A percentile compares a stretch with the other conserved stretches of the same genome.
phyloP scores from a whole-genome alignment of 1,140 invertebrate species.

The Drosophila leontia region DNA sequence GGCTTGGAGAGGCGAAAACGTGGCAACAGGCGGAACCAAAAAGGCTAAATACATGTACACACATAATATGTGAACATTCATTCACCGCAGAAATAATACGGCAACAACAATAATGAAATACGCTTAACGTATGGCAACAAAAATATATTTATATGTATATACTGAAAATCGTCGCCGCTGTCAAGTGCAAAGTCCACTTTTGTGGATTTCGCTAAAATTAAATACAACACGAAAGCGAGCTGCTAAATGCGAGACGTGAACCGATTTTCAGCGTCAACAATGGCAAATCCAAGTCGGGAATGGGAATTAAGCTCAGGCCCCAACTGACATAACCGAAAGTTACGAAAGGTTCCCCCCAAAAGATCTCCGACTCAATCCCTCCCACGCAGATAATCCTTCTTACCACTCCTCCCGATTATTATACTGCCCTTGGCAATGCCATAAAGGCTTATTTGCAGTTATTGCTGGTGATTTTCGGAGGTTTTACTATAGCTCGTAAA shows the following conservation, averaged over 20 bases:
- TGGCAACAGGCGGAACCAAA: slow-evolving; percentile 65
- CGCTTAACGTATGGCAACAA: slow-evolving; percentile 1
- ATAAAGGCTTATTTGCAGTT: slow-evolving; percentile 31
- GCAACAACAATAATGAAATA: slow-evolving; percentile 11
- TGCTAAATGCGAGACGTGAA: slow-evolving; percentile 69
- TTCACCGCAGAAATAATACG: slow-evolving; percentile 62
- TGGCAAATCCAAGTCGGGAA: slow-evolving; percentile 29
- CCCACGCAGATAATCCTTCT: slow-evolving; percentile 22
- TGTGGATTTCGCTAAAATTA: slow-evolving; percentile 80
- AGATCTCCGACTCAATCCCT: slow-evolving; percentile 1
- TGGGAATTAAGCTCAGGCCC: neutral
- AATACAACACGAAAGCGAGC: slow-evolving; percentile 70
- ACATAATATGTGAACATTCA: slow-evolving; percentile 49
- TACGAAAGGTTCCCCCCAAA: slow-evolving; percentile 2
- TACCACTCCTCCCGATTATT: slow-evolving; percentile 7
- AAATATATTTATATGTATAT: neutral
- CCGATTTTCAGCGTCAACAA: slow-evolving; percentile 45
- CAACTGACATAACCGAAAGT: slow-evolving; percentile 33
- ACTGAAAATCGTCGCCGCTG: slow-evolving; percentile 42
- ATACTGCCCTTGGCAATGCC: slow-evolving; percentile 45
- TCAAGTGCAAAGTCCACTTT: slow-evolving; percentile 73
- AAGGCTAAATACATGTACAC: slow-evolving; percentile 9
- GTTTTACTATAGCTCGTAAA: slow-evolving; percentile 38
- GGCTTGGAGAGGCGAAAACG: slow-evolving; percentile 66
- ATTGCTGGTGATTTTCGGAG: slow-evolving; percentile 18